Evolutionary conservation across 1,140 invertebrate genomes (phyloP), one percentile per base, ranked within the genome.

Genomic region (Drosophila burlai): DNA sequence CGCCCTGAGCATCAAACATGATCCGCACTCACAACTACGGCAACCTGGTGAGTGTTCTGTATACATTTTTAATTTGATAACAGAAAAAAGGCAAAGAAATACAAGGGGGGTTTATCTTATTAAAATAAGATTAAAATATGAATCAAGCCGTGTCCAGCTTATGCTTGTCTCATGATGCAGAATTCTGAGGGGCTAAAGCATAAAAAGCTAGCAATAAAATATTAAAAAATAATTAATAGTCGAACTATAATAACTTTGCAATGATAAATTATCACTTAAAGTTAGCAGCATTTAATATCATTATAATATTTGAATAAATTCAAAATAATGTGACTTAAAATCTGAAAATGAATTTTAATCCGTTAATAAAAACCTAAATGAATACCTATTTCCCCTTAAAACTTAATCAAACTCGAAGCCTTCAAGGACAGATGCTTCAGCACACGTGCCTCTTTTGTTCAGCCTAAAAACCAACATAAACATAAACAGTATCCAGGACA

Each of bases 1-100:
- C 94, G 95, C 95, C 47, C 91, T 96, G 79, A 95, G 95, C 45
- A 94, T 94, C 45, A 97, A 94, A 95, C 96, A 78, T 96, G 97
- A 97, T 93, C 95, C 96, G 61, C 97, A 97, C 93, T 95, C 96
- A 83, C 97, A 97, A 94, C 95, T 97, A 79, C 94, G 97, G 93
- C 97, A 97, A 94, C 96, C 97, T 94, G 96, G 97, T 97, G 65
- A 91, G 82, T 83, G 45, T 15, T 36, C 2, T 18, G 3, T 9
- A 4, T 29, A 38, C 10, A 13, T 45, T 3, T 29, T 9, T 2
- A 7, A 24, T 21, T n/a, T 7, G 3, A 7, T 45, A 18, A 18
- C 7, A 11, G 8, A 8, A 5, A 26, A 26, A 13, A 61, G 42
- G 40, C 21, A 36, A 26, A 45, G 10, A 16, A 62, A 45, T 45